These are phyloP conservation scores for Globia sparganii DNA, from an alignment of 2,888 invertebrate genomes.

Conservation along the genomic window DNA sequence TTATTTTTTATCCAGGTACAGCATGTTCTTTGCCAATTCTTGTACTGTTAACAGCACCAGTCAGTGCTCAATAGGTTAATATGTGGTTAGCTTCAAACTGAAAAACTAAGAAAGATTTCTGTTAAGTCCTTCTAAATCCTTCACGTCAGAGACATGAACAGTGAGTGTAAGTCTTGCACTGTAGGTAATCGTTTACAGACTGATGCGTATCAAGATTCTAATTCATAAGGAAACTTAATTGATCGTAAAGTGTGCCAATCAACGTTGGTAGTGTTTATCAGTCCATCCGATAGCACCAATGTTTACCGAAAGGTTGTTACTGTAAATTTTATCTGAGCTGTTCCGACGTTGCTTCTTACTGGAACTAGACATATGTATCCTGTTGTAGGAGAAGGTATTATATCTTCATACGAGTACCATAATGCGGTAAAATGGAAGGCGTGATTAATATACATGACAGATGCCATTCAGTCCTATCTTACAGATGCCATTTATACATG, in stretches of 20 bases:
- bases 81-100: neutral
- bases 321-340: constrained; percentile 20
- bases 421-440: neutral
- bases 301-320: constrained; percentile 44
- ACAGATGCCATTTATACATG: neutral
- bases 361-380: neutral
- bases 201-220: constrained; percentile 1
- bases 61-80: neutral
- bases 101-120: neutral
- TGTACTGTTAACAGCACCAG: neutral
- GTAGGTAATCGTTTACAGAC: constrained; percentile 4
- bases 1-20: neutral
- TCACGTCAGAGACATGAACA: neutral
- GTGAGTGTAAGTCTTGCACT: neutral
- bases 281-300: constrained; percentile 8
- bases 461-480: neutral
- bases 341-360: neutral
- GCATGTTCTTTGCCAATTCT: neutral
- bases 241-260: constrained; percentile 35
- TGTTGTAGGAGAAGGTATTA: neutral
- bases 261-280: constrained; percentile 19
- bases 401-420: neutral
- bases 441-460: neutral
- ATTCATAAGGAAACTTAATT: constrained; percentile 34
- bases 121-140: neutral